These are phyloP conservation scores for Brachystomella parvula DNA, from an alignment of 1,140 invertebrate genomes.

Conservation along the genomic window DNA sequence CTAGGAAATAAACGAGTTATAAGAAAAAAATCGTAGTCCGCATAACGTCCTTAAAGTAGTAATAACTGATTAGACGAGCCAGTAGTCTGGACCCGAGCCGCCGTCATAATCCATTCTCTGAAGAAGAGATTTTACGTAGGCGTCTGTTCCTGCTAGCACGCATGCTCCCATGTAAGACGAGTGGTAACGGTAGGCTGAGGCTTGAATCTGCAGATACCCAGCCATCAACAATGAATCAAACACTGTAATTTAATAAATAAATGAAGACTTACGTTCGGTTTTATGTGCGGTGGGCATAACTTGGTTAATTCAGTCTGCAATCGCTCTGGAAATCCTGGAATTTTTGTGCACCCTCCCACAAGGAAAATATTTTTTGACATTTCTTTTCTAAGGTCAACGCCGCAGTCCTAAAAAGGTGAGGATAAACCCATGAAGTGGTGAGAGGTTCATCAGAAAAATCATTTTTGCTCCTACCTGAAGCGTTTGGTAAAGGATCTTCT, in stretches of 20 bases:
- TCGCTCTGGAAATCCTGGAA: constrained; percentile 55
- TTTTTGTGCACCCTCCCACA: constrained; percentile 52
- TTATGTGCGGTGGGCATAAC: constrained; percentile 51
- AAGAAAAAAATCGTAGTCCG: background rate
- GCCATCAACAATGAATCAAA: constrained; percentile 2
- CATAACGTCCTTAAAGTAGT: background rate
- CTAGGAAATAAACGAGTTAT: too few relatives aligned
- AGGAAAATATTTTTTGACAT: constrained; percentile 47
- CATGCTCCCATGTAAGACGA: constrained; percentile 55
- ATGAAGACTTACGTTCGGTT: constrained; percentile 48
- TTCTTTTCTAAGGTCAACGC: constrained; percentile 50
- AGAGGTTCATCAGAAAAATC: constrained; percentile 10
- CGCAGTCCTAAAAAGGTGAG: constrained; percentile 42
- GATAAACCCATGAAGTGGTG: constrained; percentile 12
- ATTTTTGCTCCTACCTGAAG: constrained; percentile 44
- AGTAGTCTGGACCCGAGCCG: constrained; percentile 31
- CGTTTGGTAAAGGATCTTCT: constrained; percentile 52
- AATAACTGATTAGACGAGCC: constrained; percentile 30
- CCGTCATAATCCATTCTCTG: constrained; percentile 28
- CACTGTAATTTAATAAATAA: constrained; percentile 5
- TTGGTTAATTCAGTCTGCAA: constrained; percentile 52
- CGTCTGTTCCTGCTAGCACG: constrained; percentile 47
- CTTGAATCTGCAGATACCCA: constrained; percentile 49
- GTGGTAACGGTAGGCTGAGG: constrained; percentile 53
- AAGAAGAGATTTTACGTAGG: constrained; percentile 46